Evolutionary conservation across 2,797 vertebrate genomes (phyloP), one percentile per base, ranked within the genome.

Genomic region (Melanotaenia pygmaea): DNA sequence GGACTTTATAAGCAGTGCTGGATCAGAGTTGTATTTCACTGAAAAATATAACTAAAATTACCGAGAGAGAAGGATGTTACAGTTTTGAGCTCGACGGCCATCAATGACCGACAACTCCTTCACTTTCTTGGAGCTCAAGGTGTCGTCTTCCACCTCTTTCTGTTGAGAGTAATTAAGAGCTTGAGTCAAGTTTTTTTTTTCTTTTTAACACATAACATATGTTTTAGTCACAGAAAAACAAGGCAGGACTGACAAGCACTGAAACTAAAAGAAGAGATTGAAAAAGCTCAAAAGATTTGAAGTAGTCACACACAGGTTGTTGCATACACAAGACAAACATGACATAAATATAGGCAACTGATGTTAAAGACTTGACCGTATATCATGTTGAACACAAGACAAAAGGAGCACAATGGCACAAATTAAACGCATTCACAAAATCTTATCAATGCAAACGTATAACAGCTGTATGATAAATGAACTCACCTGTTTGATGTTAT

Each of bases 41-140:
- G 5, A 32, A 12, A 34, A 5, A 8, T 38, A 1, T 3, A 9
- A 40, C 1, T 4, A 56, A 67, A 84, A 88, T 63, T 35, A 94
- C 98, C 98, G 95, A 10, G 98, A 99, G 45, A 99, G 96, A 65
- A 99, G 97, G 91, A 99, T 99, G 90, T 99, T 99, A 93, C 98
- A 99, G 74, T 99, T 99, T 89, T 99, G 98, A 85, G 98, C 98
- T 86, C 98, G 95, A 20, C 97, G 95, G 47, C 98, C 98, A 0
- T 99, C 98, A 34, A 99, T 99, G 82, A 99, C 96, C 0, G 98
- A 99, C 79, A 99, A 95, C 87, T 99, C 98, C 92, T 97, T 99
- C 86, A 99, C 97, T 91, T 99, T 99, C 87, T 96, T 96, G 65
- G 96, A 96, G 90, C 95, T 94, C 89, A 97, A 85, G 0, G 93